A percentile compares a stretch with the other conserved stretches of the same genome.
phyloP scores from a whole-genome alignment of 2,888 invertebrate species.

The Agriotes lineatus region DNA sequence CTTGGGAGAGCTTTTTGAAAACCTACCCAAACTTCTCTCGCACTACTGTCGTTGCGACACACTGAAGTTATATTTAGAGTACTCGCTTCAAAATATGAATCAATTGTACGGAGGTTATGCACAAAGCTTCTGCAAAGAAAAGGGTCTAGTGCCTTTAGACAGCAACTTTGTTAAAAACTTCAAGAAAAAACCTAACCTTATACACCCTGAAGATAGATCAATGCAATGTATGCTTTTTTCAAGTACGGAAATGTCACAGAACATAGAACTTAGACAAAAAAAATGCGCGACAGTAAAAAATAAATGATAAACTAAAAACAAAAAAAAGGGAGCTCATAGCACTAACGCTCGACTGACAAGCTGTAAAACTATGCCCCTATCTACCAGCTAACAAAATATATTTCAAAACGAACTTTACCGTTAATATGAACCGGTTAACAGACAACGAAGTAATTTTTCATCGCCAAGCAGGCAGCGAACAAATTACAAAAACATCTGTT shows the following conservation, averaged over 20 bases:
- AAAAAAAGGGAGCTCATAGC: conserved; percentile 42
- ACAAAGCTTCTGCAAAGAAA: conserved; percentile 31
- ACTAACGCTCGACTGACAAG: conserved; percentile 50
- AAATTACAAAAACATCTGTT: no score
- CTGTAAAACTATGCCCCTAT: conserved; percentile 47
- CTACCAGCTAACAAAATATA: conserved; percentile 26
- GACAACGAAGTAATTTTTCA: no score
- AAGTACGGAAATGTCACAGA: neutral
- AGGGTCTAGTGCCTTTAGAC: conserved; percentile 30
- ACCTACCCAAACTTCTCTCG: conserved; percentile 27
- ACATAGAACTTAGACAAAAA: conserved; percentile 35
- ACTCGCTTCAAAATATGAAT: conserved; percentile 10
- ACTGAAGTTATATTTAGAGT: conserved; percentile 3
- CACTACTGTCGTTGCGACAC: conserved; percentile 28
- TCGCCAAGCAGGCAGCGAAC: no score
- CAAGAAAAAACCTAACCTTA: conserved; percentile 39
- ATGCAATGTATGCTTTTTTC: conserved; percentile 42
- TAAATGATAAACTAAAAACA: conserved; percentile 31
- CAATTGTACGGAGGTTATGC: conserved; percentile 44
- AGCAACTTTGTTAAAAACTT: conserved; percentile 37
- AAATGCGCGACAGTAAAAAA: conserved; percentile 27
- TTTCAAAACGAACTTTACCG: conserved; percentile 24
- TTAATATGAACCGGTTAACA: no score
- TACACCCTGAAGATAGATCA: conserved; percentile 47
- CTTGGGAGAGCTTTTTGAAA: conserved; percentile 29